phyloP scores from a whole-genome alignment of 2,888 invertebrate genomes.

The Helleia helle region DNA sequence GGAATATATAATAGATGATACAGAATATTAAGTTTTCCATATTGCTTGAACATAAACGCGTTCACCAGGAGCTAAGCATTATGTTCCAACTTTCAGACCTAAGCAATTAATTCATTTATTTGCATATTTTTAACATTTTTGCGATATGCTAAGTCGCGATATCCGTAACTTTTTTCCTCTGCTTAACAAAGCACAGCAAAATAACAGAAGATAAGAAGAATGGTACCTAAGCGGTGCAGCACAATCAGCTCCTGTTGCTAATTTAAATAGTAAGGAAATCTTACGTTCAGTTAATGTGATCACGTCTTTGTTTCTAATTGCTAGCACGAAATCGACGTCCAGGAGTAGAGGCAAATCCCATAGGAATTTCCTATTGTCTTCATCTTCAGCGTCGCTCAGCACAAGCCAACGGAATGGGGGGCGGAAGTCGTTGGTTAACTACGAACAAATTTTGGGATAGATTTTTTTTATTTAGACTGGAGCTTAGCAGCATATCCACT shows the following conservation, averaged over 20 bases:
- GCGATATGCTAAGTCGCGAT: background rate
- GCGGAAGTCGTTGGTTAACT: conserved; percentile 27
- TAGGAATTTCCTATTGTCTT: conserved; percentile 13
- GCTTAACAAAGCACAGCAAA: background rate
- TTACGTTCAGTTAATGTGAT: conserved; percentile 40
- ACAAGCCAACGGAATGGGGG: conserved; percentile 49
- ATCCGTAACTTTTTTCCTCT: background rate
- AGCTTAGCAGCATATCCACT: too few species aligned
- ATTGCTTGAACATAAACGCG: too few species aligned
- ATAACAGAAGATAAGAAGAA: background rate
- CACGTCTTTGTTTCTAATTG: conserved; percentile 23
- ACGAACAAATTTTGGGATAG: background rate
- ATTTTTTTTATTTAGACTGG: background rate
- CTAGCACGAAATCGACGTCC: conserved; percentile 47
- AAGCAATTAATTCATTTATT: too few species aligned
- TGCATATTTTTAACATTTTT: background rate
- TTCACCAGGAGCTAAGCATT: background rate
- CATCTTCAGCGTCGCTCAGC: conserved; percentile 20
- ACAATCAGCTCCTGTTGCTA: too few species aligned
- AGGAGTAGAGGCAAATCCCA: conserved; percentile 29
- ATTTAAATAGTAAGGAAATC: conserved; percentile 12
- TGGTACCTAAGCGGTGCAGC: background rate
- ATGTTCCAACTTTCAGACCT: too few species aligned
- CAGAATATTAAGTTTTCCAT: background rate
- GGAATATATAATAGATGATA: background rate